A percentile compares a stretch with the other conserved stretches of the same genome.
Evolutionary conservation across 2,797 vertebrate species (phyloP).

Genomic region (Bucorvus abyssinicus): DNA sequence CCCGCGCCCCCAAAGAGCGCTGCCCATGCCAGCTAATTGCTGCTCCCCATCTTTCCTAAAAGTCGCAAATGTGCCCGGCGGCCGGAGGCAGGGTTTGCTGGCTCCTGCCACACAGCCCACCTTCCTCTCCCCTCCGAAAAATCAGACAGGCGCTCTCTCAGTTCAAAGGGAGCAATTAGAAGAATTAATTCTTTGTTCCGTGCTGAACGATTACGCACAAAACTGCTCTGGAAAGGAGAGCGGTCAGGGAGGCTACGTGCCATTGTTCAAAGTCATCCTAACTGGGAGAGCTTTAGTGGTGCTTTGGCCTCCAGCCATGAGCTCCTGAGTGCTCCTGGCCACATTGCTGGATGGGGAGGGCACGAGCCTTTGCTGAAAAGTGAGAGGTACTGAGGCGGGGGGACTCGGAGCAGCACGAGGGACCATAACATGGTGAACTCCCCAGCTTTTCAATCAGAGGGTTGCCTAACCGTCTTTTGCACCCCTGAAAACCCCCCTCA

Average conservation of each 20-base stretch:
- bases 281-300: fast-evolving
- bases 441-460: not conserved
- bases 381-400: not conserved
- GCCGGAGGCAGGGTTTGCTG: not conserved
- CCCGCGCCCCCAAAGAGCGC: not conserved
- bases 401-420: not conserved
- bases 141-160: not conserved
- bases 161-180: not conserved
- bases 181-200: not conserved
- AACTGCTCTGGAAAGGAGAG: not conserved
- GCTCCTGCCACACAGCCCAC: not conserved
- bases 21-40: constrained; percentile 26
- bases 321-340: fast-evolving
- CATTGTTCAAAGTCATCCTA: no score
- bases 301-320: not conserved
- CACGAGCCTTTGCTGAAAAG: fast-evolving
- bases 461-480: not conserved
- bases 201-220: fast-evolving
- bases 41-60: not conserved
- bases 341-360: fast-evolving
- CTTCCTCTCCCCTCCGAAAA: not conserved
- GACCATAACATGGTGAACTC: not conserved
- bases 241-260: not conserved
- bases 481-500: not conserved
- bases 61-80: not conserved